Evolutionary conservation across 2,113 vertebrate genomes (phyloP).

Genomic region (Phaetusa simplex): DNA sequence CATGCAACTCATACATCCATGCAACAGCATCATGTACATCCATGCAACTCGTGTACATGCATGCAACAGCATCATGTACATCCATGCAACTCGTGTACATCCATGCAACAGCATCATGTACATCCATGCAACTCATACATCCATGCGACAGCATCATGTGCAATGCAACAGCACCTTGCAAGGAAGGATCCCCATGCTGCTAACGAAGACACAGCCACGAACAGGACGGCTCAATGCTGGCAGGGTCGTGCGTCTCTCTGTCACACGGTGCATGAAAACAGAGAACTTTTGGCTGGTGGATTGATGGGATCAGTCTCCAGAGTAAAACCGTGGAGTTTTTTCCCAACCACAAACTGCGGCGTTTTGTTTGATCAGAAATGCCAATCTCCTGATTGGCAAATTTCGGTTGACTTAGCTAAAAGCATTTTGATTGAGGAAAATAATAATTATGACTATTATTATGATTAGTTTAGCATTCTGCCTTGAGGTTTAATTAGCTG

Average conservation of each 20-base stretch:
- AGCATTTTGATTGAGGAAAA: constrained; percentile 38
- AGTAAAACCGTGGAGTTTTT: not conserved
- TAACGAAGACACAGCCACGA: not conserved
- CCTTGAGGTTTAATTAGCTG: constrained; percentile 32
- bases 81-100: too few relatives aligned
- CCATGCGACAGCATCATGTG: not conserved
- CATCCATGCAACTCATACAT: not conserved
- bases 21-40: too few relatives aligned
- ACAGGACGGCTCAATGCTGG: not conserved
- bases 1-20: not conserved
- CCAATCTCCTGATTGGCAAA: not conserved
- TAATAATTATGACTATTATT: constrained; percentile 35
- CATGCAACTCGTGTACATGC: not conserved
- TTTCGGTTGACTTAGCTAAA: not conserved
- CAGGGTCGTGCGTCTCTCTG: not conserved
- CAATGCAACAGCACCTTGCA: not conserved
- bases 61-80: not conserved
- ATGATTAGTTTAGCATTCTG: constrained; percentile 15
- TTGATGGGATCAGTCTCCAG: not conserved
- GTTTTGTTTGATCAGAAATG: not conserved
- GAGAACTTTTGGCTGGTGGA: not conserved
- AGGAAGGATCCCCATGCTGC: not conserved
- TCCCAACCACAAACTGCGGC: not conserved
- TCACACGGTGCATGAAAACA: not conserved
- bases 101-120: not conserved